Conservation (phyloP, 1,140 invertebrate genomes). For the Conus betulinus region DNA sequence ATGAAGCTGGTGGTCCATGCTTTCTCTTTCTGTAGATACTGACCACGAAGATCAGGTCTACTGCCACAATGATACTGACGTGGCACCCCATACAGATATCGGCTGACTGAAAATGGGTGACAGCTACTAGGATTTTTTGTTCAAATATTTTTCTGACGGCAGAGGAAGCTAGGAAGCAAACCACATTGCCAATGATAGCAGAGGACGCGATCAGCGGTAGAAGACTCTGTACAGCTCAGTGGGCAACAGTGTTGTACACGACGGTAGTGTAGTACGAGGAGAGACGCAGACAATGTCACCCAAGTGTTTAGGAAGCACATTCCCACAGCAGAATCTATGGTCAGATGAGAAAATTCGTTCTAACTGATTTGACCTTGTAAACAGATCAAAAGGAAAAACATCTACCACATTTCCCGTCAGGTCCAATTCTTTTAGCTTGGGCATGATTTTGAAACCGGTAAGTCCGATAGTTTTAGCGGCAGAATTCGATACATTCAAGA, state of each 20-base stretch:
- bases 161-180: neutral
- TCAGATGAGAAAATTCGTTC: neutral
- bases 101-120: neutral
- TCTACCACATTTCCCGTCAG: neutral
- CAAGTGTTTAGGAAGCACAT: neutral
- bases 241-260: neutral
- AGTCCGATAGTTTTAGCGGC: neutral
- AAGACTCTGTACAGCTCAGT: neutral
- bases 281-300: neutral
- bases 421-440: neutral
- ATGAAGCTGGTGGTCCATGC: neutral
- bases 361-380: neutral
- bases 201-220: neutral
- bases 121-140: neutral
- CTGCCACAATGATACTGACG: too few relatives aligned
- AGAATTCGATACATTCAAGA: neutral
- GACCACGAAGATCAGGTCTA: too few relatives aligned
- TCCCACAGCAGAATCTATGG: neutral
- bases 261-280: neutral
- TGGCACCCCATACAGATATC: neutral
- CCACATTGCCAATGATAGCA: neutral
- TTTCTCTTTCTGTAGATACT: neutral
- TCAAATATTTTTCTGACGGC: neutral
- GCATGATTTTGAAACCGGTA: too few relatives aligned
- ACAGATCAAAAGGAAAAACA: neutral